Evolutionary conservation across 2,888 invertebrate species (phyloP).

Genomic region (Dermolepida albohirtum): DNA sequence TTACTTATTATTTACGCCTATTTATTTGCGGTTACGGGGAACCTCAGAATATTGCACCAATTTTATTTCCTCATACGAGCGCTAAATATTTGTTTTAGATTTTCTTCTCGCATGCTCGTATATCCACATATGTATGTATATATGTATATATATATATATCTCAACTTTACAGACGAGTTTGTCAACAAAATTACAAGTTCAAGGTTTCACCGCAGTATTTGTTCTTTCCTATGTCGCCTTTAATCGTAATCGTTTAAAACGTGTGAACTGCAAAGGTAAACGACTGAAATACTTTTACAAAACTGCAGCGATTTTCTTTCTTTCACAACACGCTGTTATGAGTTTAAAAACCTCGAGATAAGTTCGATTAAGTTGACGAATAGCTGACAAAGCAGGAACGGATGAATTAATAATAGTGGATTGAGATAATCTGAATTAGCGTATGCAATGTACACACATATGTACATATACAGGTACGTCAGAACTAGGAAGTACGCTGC

Average conservation of each 20-base stretch:
- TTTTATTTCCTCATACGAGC: conserved; percentile 13
- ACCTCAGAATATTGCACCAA: conserved; percentile 21
- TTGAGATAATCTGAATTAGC: conserved; percentile 17
- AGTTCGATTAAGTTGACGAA: conserved; percentile 27
- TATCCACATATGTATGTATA: not conserved
- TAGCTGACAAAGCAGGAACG: conserved; percentile 12
- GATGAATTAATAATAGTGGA: conserved; percentile 21
- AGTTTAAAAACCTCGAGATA: conserved; percentile 37
- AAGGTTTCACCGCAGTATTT: conserved; percentile 35
- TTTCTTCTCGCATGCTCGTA: not conserved
- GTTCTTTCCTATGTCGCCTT: conserved; percentile 26
- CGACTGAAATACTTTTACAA: conserved; percentile 37
- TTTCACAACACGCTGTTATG: conserved; percentile 22
- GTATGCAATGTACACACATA: conserved; percentile 6
- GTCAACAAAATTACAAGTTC: conserved; percentile 39
- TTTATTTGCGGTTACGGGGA: conserved; percentile 16
- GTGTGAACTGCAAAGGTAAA: conserved; percentile 38
- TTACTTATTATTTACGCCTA: not conserved
- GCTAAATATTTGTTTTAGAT: conserved; percentile 19
- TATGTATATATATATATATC: conserved; percentile 5
- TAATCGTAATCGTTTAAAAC: conserved; percentile 37
- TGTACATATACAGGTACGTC: conserved; percentile 5
- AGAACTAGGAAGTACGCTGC: too few species aligned
- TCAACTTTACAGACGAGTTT: conserved; percentile 34
- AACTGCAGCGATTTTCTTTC: conserved; percentile 36